Evolutionary conservation across 2,888 invertebrate species (phyloP).

Genomic region (Meliscaeva auricollis): DNA sequence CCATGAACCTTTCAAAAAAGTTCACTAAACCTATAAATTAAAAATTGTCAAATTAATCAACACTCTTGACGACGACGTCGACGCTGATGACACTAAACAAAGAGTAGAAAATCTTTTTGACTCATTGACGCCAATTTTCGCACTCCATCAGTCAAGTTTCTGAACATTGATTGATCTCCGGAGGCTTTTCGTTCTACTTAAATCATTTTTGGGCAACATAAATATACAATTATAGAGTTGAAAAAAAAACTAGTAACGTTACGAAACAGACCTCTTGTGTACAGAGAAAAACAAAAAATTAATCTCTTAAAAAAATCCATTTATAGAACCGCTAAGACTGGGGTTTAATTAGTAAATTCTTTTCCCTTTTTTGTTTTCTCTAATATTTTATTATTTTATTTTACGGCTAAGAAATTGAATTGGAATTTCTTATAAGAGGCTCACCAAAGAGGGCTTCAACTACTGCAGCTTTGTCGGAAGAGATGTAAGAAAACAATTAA

Average conservation of each 20-base stretch:
- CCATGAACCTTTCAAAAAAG: neutral
- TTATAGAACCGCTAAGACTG: conserved; percentile 55
- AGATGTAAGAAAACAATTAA: conserved; percentile 64
- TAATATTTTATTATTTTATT: conserved; percentile 53
- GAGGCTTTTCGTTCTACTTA: conserved; percentile 30
- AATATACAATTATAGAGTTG: conserved; percentile 10
- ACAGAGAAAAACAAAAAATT: conserved; percentile 23
- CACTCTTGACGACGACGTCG: conserved; percentile 24
- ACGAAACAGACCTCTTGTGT: conserved; percentile 2
- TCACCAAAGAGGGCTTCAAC: conserved; percentile 22
- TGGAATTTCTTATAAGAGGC: conserved; percentile 40
- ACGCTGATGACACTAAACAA: conserved; percentile 34
- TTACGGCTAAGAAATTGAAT: conserved; percentile 48
- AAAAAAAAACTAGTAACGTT: conserved; percentile 8
- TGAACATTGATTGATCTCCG: conserved; percentile 52
- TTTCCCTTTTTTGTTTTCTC: conserved; percentile 28
- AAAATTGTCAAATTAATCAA: conserved; percentile 41
- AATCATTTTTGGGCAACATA: conserved; percentile 18
- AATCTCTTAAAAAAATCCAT: conserved; percentile 54
- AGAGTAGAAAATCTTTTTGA: conserved; percentile 28
- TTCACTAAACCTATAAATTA: neutral
- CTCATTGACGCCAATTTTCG: conserved; percentile 47
- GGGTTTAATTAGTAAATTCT: conserved; percentile 69
- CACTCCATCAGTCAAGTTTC: conserved; percentile 57
- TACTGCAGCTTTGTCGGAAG: conserved; percentile 4